Base-by-base conservation (phyloP, 2,888 invertebrate genomes). In the Frankliniella intonsa region DNA sequence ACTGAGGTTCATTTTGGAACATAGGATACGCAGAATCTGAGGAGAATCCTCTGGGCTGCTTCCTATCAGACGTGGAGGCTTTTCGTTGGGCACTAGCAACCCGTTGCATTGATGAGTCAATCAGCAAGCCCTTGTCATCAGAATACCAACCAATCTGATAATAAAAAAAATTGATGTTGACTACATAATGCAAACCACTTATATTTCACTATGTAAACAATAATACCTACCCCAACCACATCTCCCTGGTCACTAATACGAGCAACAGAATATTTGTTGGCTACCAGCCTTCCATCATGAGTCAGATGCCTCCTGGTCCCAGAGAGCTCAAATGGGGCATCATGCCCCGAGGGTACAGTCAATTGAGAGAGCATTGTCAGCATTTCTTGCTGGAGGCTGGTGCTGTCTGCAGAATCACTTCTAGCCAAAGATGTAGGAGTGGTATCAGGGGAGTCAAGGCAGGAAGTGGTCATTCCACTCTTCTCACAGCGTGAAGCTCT, bases 101-200 rank as follows among this genome's bases (percentile, higher is more conserved):
- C 80, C 82, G 27, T 65, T 83, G 27, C 25, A 82, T 80, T 49
- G 38, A 62, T 22, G 76, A 65, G 69, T 82, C 82, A 38, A 81
- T 76, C 22, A 81, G 84, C 1, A 87, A 84, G 2, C 87, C 87
- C 50, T 86, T 85, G 81, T 86, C 87, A 62, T 85, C 85, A 0
- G 87, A 87, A 83, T 86, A 87, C 85, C 87, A 86, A 14, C 87
- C 87, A 81, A 86, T 85, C 86, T 87, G 83, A 25, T 65, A 81
- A 83, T 80, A 9, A 55, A 14, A 55, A 69, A 69, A 22, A 38
- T 38, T 38, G 38, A 38, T 2, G 38, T 38, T 5, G 12, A 55
- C 12, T 10, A 10, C 9, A 19, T 14, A 5, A 55, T 0, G 12
- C 2, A 55, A 55, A 19, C 14, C 0, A 55, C 5, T 19, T 55